Evolutionary conservation across 2,113 vertebrate genomes (phyloP), one percentile per base, ranked within the genome.

Genomic region (Osmerus eperlanus): DNA sequence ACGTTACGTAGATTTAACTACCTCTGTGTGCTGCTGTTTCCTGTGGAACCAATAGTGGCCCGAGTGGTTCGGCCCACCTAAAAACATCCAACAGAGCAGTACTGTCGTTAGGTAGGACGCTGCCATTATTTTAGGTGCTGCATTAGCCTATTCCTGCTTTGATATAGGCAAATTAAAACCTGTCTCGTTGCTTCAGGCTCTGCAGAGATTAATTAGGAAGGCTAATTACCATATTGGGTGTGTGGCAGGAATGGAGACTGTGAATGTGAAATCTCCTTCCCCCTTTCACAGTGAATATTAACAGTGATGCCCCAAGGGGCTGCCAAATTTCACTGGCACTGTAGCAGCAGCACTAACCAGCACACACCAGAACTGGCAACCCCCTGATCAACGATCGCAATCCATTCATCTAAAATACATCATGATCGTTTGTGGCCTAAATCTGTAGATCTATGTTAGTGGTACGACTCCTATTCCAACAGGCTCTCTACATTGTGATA

Each of bases 231-330:
- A 89, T 89, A 85, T 76, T 74, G 87, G 82, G 80, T 80, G 75
- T 79, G 82, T 89, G 86, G 86, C 88, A 85, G 84, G 83, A 77
- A 83, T 84, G 41, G 85, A 84, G 81, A 74, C 79, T 82, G 85
- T 85, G 87, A 85, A 84, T 87, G 88, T 88, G 84, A 88, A 86
- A 88, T 87, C 75, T 86, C 85, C 81, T 81, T 85, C 87, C 86
- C 86, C 78, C 81, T 86, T 87, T 89, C 86, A 84, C 86, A 84
- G 84, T 88, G 88, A 89, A 91, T 90, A 90, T 89, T 90, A 89
- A 90, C 83, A 68, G 56, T 77, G 73, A 83, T 78, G 78, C 77
- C 86, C 86, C 21, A 68, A 83, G 84, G 85, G 85, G 84, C 74
- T 81, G 86, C 78, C 83, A 84, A 85, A 87, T 86, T 85, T 86